Base-by-base conservation (phyloP, 2,888 invertebrate genomes). In the Diaprepes abbreviatus region DNA sequence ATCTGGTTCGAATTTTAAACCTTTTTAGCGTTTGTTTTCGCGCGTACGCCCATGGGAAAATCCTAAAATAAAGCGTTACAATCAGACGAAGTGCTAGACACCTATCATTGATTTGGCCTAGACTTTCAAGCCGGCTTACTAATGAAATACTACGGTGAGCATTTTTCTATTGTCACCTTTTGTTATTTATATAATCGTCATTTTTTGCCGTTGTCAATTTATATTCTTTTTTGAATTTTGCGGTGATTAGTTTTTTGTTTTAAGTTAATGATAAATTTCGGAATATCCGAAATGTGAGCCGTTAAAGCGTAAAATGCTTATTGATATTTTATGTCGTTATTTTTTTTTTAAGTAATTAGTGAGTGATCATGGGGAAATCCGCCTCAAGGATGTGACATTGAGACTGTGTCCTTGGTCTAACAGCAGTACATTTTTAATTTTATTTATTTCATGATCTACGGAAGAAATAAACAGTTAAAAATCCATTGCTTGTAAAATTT, bases 41-140 rank as follows among this genome's bases (percentile, higher is more conserved):
- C 9, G 1, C 7, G 28, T 35, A 52, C 62, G 62, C 12, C 38
- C n/a, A 62, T 62, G 62, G 36, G 33, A 19, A 50, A 62, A 48
- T 62, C 62, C 62, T 14, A 52, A 62, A 62, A 62, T 62, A 50
- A 52, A 62, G 48, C 62, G 52, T 62, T 62, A 62, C 52, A 62
- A 62, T 68, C 70, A 72, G 72, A 72, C 72, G 54, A 33, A 17
- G 14, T 67, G 71, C 73, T 73, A 73, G 73, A 73, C 73, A 73
- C 68, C 66, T 67, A 70, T 73, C 67, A 73, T 73, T 73, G 70
- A 73, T 65, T 69, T 73, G 73, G 73, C 73, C 73, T 73, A 73
- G 73, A 73, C 72, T 70, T 66, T 72, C 65, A 58, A 55, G 66
- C 69, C 7, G 50, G 55, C 67, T 66, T 68, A 71, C 65, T 71